Percentiles rank a stretch among this genome's conserved stretches.
Conservation (phyloP, 2,113 vertebrate species). For the Leucoraja erinaceus region DNA sequence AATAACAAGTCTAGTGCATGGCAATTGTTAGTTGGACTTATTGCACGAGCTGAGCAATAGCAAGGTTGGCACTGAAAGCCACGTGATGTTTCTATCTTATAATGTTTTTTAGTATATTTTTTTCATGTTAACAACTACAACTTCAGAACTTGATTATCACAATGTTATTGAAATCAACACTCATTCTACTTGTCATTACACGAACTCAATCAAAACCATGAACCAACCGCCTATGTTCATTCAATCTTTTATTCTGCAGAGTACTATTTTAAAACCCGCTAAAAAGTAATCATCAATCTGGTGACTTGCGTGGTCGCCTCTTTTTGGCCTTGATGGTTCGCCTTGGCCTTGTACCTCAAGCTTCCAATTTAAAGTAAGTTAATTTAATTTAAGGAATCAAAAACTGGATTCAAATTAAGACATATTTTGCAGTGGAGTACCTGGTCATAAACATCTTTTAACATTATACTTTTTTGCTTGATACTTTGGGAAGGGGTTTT, state of each 20-base stretch:
- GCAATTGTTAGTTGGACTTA: neutral
- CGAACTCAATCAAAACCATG: neutral
- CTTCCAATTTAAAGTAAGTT: neutral
- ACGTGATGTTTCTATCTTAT: neutral
- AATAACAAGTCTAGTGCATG: neutral
- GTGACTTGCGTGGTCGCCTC: neutral
- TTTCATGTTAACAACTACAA: neutral
- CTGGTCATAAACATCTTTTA: neutral
- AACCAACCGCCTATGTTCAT: neutral
- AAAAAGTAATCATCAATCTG: neutral
- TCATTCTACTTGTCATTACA: neutral
- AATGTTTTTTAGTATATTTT: neutral
- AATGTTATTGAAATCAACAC: neutral
- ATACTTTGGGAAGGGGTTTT: neutral
- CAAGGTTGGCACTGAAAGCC: neutral
- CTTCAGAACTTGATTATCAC: neutral
- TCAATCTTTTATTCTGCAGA: neutral
- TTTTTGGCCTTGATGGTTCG: neutral
- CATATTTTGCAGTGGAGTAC: neutral
- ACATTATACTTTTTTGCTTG: neutral
- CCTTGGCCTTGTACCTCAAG: neutral
- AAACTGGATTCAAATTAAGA: neutral
- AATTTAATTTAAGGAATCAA: neutral
- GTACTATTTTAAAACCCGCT: neutral
- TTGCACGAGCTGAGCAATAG: neutral